These are phyloP conservation scores for Dendroctonus valens DNA, from an alignment of 1,140 invertebrate species.

Conservation along the genomic window DNA sequence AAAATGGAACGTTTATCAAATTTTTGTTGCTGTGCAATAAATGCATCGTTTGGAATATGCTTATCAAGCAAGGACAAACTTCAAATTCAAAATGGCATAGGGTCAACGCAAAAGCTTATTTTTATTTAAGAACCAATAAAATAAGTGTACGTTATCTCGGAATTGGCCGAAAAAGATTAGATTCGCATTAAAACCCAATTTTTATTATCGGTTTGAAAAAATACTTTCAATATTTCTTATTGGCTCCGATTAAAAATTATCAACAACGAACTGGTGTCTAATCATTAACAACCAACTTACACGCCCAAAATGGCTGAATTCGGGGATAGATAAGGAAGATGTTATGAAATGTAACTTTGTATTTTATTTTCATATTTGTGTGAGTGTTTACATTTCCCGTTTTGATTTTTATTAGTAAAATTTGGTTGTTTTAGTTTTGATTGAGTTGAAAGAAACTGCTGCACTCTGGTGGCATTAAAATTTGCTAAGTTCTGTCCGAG, in stretches of 20 bases:
- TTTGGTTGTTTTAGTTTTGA: neutral
- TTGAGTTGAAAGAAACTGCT: no score
- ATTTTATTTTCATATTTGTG: no score
- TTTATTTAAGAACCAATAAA: constrained; percentile 7
- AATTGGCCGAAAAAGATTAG: constrained; percentile 7
- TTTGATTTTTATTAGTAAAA: neutral
- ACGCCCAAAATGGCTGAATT: no score
- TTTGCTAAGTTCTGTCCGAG: no score
- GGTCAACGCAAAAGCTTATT: constrained; percentile 7
- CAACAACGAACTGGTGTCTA: no score
- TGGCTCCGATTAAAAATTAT: constrained; percentile 8
- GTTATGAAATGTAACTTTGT: no score
- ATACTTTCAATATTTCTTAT: constrained; percentile 13
- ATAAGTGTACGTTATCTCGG: neutral
- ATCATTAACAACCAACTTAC: no score
- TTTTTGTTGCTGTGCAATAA: constrained; percentile 14
- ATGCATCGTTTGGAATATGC: neutral
- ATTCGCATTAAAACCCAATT: constrained; percentile 8
- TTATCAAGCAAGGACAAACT: constrained; percentile 8
- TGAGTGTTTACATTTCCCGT: no score
- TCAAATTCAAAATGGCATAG: constrained; percentile 9
- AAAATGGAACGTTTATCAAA: no score
- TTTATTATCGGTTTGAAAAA: constrained; percentile 12
- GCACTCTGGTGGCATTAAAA: no score
- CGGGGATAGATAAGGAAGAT: no score